Conservation (phyloP, 1,140 invertebrate species). For the Formica exsecta region DNA sequence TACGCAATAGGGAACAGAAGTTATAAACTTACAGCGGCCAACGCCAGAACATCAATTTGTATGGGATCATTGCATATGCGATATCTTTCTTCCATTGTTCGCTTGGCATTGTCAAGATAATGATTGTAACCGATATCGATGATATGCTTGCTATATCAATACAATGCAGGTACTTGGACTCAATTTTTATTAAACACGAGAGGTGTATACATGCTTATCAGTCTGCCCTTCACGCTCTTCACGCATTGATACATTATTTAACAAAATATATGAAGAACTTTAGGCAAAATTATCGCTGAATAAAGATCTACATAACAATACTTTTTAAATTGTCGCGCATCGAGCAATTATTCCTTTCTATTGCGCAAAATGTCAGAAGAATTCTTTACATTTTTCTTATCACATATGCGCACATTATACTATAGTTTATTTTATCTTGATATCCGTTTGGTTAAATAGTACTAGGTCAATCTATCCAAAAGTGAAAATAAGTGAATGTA, state of each 20-base stretch:
- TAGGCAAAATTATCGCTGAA: background rate
- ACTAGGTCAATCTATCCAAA: no score
- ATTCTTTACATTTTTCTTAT: no score
- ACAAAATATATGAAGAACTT: background rate
- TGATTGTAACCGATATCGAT: slow-evolving; percentile 18
- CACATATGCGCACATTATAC: no score
- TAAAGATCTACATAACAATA: background rate
- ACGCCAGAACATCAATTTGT: slow-evolving; percentile 49
- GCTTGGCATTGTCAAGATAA: slow-evolving; percentile 34
- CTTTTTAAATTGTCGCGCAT: background rate
- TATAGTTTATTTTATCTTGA: no score
- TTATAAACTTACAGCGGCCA: slow-evolving; percentile 65
- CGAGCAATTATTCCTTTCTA: background rate
- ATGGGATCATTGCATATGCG: slow-evolving; percentile 51
- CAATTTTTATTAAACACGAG: slow-evolving; percentile 22
- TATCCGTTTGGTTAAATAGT: no score
- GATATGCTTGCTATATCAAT: background rate
- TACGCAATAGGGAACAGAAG: background rate
- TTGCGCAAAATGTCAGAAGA: no score
- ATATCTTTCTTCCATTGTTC: slow-evolving; percentile 39
- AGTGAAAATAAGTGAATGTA: no score
- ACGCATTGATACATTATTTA: background rate
- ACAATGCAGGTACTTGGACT: background rate
- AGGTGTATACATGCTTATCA: no score
- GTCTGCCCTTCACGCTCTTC: background rate